Base-by-base conservation (phyloP, 37 sponge, comb jelly and placozoan species). In the Cliona cf. orientalis region DNA sequence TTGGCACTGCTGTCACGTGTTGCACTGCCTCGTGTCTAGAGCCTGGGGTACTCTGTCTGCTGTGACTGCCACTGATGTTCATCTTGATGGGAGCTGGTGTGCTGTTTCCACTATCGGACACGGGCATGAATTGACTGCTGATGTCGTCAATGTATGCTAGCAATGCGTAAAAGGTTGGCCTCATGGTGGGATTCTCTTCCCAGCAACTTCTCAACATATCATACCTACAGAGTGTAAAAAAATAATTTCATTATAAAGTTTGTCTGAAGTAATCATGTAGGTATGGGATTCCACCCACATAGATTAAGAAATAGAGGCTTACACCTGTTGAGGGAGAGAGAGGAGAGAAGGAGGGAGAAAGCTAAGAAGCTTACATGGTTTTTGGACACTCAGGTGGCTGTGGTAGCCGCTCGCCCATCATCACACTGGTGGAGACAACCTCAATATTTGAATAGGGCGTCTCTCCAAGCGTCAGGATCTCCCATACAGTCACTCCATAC, bases 401-500 rank as follows among this genome's bases (percentile, higher is more conserved):
- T 2, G 36, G 42, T 4, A 87, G 88, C 23, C 92, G 58, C 28
- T 58, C 68, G 5, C 64, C 80, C 71, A 92, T 67, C 84, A 87
- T 71, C 58, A 92, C 76, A 28, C 80, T 80, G 39, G 92, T 69
- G 44, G 80, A 78, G 66, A 92, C 64, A 34, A 92, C 81, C 32
- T 76, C 83, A 19, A 11, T 49, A 43, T 42, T 36, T 46, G 69
- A 45, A 59, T 92, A 92, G 1, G 92, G 92, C 77, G 79, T 25
- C 63, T 80, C 80, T 26, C 64, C 88, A 43, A 84, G 35, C 0
- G 85, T 84, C 66, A 92, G 36, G 19, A 87, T 58, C 66, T 92
- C 92, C 88, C 88, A 83, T 66, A 83, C 12, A 61, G 84, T 83
- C 42, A 92, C 83, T 17, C 80, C 92, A 80, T 70, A 92, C 0